Conservation (phyloP, 2,888 invertebrate genomes). For the Metacarcinus magister region DNA sequence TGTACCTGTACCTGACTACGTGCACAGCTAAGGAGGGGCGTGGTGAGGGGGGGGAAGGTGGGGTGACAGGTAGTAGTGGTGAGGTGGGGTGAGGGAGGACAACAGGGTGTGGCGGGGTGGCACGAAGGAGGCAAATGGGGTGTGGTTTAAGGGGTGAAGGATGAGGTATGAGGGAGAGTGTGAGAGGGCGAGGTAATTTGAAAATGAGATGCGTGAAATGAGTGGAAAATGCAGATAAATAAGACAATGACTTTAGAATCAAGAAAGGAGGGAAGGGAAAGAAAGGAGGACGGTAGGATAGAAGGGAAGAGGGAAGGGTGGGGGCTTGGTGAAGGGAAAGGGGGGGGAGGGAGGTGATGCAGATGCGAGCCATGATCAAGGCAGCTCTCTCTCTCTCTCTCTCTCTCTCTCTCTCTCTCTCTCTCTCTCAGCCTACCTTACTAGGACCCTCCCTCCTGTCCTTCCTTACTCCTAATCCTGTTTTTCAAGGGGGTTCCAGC, state of each 20-base stretch:
- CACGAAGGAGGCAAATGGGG: neutral
- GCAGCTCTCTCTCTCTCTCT: too few relatives aligned
- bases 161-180: neutral
- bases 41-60: neutral
- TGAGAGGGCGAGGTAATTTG: neutral
- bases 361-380: neutral
- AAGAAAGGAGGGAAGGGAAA: neutral
- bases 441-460: neutral
- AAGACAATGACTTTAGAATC: too few relatives aligned
- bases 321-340: neutral
- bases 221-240: too few relatives aligned
- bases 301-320: neutral
- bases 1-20: too few relatives aligned
- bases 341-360: neutral
- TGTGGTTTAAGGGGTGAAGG: neutral
- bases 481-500: neutral
- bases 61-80: neutral
- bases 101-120: neutral
- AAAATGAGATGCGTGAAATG: too few relatives aligned
- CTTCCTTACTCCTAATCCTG: constrained; percentile 7
- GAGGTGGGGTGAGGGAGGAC: neutral
- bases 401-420: too few relatives aligned
- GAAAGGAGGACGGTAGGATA: neutral
- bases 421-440: neutral
- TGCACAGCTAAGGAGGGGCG: neutral